Evolutionary conservation across 2,113 vertebrate genomes (phyloP).

Genomic region (Ibidorhyncha struthersii): DNA sequence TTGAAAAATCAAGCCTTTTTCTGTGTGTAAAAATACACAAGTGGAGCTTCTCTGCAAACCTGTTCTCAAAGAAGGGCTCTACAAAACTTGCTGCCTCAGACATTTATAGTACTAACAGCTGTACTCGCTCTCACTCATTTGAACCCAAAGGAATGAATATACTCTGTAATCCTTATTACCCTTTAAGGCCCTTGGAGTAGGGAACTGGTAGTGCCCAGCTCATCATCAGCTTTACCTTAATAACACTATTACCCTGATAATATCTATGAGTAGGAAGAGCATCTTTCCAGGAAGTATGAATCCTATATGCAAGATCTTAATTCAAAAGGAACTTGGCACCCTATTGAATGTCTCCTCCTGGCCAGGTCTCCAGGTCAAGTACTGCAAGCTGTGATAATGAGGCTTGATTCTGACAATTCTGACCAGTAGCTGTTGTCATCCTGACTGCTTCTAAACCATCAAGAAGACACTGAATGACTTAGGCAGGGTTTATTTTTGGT

Average conservation of each 20-base stretch:
- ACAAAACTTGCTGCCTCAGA: background rate
- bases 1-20: background rate
- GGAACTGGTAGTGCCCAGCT: background rate
- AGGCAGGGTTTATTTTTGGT: conserved; percentile 65
- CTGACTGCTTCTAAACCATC: conserved; percentile 45
- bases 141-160: background rate
- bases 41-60: background rate
- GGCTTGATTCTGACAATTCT: conserved; percentile 47
- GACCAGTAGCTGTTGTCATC: conserved; percentile 65
- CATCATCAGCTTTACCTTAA: background rate
- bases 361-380: conserved; percentile 63
- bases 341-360: conserved; percentile 42
- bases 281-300: background rate
- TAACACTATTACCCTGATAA: background rate
- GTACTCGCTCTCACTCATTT: background rate
- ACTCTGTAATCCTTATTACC: background rate
- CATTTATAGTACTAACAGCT: background rate
- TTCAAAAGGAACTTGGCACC: conserved; percentile 55
- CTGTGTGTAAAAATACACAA: background rate
- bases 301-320: background rate
- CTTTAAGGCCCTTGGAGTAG: background rate
- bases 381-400: conserved; percentile 63
- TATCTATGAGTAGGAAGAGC: background rate
- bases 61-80: background rate
- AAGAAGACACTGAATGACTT: conserved; percentile 46